Evolutionary conservation across 1,140 invertebrate genomes (phyloP).

Genomic region (Macrocentrus cingulum): DNA sequence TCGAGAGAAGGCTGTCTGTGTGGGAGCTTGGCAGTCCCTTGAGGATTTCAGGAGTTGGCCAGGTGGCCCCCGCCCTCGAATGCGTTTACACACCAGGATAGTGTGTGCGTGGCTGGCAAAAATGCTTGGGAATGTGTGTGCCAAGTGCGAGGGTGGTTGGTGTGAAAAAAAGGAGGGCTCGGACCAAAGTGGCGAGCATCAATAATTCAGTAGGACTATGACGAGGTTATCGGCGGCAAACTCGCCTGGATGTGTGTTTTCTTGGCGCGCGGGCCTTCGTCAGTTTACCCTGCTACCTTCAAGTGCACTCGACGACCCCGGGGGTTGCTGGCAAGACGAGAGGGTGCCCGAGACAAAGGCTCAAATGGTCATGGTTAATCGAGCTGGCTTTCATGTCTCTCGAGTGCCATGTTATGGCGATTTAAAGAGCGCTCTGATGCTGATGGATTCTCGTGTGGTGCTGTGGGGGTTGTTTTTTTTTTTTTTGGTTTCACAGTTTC

Average conservation of each 20-base stretch:
- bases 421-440: no score
- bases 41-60: slow-evolving; percentile 27
- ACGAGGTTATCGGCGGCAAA: slow-evolving; percentile 44
- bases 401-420: slow-evolving; percentile 6
- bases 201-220: slow-evolving; percentile 54
- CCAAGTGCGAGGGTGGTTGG: slow-evolving; percentile 7
- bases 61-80: slow-evolving; percentile 27
- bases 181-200: slow-evolving; percentile 44
- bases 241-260: slow-evolving; percentile 12
- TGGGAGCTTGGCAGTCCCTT: slow-evolving; percentile 35
- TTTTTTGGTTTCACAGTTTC: no score
- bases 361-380: no score
- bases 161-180: slow-evolving; percentile 23
- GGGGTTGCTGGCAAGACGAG: no score
- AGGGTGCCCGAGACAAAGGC: no score
- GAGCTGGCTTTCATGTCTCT: slow-evolving; percentile 5
- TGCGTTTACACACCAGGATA: neutral
- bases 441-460: no score
- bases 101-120: slow-evolving; percentile 14
- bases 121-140: slow-evolving; percentile 9
- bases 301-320: slow-evolving; percentile 23
- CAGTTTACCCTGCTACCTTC: slow-evolving; percentile 22
- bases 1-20: slow-evolving; percentile 47
- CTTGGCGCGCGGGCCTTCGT: neutral
- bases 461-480: no score